Percentiles rank a stretch among this genome's conserved stretches.
phyloP scores from a whole-genome alignment of 2,888 invertebrate species.

The Hoplodrina blanda region DNA sequence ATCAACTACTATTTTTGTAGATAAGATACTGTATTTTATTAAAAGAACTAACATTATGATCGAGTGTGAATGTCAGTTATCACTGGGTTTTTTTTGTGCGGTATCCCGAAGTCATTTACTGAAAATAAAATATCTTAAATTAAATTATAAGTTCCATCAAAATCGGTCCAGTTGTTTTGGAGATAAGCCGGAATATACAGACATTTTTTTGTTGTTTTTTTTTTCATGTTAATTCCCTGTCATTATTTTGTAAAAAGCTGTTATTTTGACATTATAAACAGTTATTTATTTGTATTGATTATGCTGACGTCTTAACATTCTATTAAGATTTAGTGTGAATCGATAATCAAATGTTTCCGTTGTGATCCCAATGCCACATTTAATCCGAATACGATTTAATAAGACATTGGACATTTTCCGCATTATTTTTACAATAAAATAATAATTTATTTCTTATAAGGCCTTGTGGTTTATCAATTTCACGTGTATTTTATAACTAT shows the following conservation, averaged over 20 bases:
- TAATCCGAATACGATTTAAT: conserved; percentile 15
- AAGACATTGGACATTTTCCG: conserved; percentile 24
- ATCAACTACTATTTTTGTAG: conserved; percentile 35
- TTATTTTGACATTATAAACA: too few species aligned
- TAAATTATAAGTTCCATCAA: too few species aligned
- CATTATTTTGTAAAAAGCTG: too few species aligned
- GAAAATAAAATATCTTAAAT: too few species aligned
- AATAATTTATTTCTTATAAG: conserved; percentile 16
- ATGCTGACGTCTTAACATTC: conserved; percentile 2
- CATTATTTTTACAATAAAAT: not conserved
- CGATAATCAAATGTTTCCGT: not conserved
- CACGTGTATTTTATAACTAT: conserved; percentile 4
- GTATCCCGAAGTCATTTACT: too few species aligned
- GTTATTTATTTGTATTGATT: too few species aligned
- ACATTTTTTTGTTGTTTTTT: too few species aligned
- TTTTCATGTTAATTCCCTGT: too few species aligned
- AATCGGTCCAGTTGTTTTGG: too few species aligned
- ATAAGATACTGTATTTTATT: conserved; percentile 51
- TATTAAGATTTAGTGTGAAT: conserved; percentile 23
- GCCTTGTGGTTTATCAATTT: conserved; percentile 9
- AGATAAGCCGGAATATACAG: too few species aligned
- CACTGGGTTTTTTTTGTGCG: too few species aligned
- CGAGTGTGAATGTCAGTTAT: not conserved
- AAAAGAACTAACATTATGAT: conserved; percentile 2
- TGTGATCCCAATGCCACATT: conserved; percentile 10